A percentile compares a stretch with the other conserved stretches of the same genome.
These are phyloP conservation scores for Coenonympha glycerion DNA, from an alignment of 2,888 invertebrate genomes.

Conservation along the genomic window DNA sequence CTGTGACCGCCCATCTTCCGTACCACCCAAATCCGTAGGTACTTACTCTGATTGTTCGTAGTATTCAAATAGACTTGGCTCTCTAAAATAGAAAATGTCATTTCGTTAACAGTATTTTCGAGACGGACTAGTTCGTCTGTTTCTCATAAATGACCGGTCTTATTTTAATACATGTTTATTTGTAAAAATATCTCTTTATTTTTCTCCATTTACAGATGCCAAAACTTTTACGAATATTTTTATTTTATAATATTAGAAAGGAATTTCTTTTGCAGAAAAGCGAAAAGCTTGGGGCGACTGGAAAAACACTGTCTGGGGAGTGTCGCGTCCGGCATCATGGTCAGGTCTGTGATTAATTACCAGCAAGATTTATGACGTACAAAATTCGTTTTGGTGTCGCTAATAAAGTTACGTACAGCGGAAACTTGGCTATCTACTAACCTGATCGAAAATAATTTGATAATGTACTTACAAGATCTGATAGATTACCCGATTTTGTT, in stretches of 20 bases:
- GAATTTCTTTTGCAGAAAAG: conserved; percentile 22
- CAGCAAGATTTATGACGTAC: conserved; percentile 40
- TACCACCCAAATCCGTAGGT: conserved; percentile 35
- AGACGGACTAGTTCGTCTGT: background rate
- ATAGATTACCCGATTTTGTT: no score
- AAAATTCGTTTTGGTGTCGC: conserved; percentile 36
- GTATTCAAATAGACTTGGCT: conserved; percentile 32
- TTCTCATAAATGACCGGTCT: background rate
- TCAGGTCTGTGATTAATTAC: conserved; percentile 43
- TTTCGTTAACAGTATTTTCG: conserved; percentile 19
- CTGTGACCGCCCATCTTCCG: conserved; percentile 27
- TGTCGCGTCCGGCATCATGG: conserved; percentile 34
- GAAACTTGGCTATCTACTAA: conserved; percentile 7
- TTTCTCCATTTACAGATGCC: no score
- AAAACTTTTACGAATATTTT: no score
- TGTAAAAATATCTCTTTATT: no score
- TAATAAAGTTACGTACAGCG: conserved; percentile 29
- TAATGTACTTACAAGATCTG: no score
- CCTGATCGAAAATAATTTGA: no score
- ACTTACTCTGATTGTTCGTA: conserved; percentile 36
- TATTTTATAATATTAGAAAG: conserved; percentile 28
- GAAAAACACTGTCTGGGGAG: conserved; percentile 38
- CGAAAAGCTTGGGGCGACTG: conserved; percentile 34
- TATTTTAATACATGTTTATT: no score
- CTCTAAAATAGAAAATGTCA: conserved; percentile 21